Percentiles rank a stretch among this genome's conserved stretches.
phyloP scores from a whole-genome alignment of 2,113 vertebrate species.

The Nyctereutes procyonoides region DNA sequence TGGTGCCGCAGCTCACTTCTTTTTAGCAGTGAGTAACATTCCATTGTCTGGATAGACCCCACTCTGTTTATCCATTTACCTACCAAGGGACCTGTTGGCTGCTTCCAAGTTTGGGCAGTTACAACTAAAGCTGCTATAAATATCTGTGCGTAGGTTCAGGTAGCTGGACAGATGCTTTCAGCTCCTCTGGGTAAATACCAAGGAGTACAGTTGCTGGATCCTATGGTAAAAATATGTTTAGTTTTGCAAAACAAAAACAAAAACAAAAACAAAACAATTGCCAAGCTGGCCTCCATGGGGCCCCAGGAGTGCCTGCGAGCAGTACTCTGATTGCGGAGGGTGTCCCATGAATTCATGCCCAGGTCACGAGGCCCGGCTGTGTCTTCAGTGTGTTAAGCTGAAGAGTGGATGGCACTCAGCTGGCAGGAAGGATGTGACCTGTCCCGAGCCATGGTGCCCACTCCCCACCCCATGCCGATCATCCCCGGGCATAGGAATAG shows the following conservation, averaged over 20 bases:
- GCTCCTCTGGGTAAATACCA: not conserved
- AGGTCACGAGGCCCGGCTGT: not conserved
- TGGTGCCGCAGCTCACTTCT: not conserved
- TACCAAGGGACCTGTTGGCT: too few relatives aligned
- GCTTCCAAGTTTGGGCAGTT: not conserved
- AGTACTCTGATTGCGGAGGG: too few relatives aligned
- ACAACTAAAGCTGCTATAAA: not conserved
- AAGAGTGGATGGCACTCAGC: not conserved
- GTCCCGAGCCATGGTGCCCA: not conserved
- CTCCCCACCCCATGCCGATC: rapidly evolving
- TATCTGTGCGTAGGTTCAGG: not conserved
- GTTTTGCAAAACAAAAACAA: not conserved
- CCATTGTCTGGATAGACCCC: not conserved
- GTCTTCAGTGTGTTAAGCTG: too few relatives aligned
- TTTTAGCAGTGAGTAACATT: not conserved
- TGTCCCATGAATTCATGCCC: not conserved
- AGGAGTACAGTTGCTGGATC: not conserved
- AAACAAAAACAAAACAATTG: not conserved
- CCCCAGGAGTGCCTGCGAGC: not conserved
- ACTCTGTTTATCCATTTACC: not conserved
- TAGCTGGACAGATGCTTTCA: not conserved
- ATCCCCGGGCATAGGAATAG: rapidly evolving
- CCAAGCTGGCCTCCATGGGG: not conserved
- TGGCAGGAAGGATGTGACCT: not conserved
- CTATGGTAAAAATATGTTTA: too few relatives aligned